Evolutionary conservation across 2,888 invertebrate species (phyloP).

Genomic region (Shargacucullia verbasci): DNA sequence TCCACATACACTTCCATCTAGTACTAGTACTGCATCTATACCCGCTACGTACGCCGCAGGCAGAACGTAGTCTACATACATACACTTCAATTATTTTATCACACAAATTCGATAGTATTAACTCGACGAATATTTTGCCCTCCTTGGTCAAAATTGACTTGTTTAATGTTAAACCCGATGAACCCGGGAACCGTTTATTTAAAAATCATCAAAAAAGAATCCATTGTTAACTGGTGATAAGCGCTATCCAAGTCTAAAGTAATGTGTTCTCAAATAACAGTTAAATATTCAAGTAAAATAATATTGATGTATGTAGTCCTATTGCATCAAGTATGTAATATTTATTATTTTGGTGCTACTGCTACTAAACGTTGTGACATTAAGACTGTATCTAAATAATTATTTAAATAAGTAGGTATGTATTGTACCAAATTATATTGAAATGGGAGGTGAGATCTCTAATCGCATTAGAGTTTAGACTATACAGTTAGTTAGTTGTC

Average conservation of each 20-base stretch:
- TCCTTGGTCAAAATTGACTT: no score
- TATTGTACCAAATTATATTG: constrained; percentile 57
- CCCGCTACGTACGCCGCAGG: constrained; percentile 93
- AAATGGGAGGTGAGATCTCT: constrained; percentile 60
- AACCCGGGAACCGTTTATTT: neutral
- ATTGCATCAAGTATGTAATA: constrained; percentile 12
- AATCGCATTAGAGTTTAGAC: constrained; percentile 29
- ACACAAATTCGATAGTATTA: no score
- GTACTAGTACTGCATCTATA: no score
- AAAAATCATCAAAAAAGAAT: neutral
- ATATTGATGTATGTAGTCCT: constrained; percentile 26
- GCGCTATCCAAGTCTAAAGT: constrained; percentile 1
- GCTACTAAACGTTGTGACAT: constrained; percentile 72
- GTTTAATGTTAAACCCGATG: no score
- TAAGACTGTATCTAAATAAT: constrained; percentile 73
- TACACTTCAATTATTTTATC: neutral
- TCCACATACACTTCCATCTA: neutral
- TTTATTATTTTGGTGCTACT: constrained; percentile 47
- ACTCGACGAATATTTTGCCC: no score
- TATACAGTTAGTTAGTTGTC: constrained; percentile 19
- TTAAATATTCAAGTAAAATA: no score
- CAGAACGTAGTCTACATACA: constrained; percentile 63
- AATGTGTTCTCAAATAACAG: no score
- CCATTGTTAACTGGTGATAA: neutral
- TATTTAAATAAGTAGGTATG: constrained; percentile 40